Conservation (phyloP, 2,888 invertebrate genomes). For the Drosophila tripunctata region DNA sequence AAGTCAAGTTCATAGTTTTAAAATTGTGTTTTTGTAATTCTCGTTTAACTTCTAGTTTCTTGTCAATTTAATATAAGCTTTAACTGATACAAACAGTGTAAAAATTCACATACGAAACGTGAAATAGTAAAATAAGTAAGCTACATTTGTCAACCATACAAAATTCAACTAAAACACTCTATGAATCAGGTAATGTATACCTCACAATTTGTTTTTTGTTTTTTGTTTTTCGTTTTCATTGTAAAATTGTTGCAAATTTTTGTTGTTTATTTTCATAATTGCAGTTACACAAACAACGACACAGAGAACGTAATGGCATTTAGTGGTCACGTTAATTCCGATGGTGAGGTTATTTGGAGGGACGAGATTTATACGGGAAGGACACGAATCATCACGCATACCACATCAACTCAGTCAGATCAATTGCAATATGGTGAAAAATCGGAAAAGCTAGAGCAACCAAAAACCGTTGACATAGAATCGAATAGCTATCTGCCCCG, state of each 20-base stretch:
- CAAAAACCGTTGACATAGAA: not conserved
- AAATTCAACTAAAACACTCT: not conserved
- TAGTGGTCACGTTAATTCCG: slow-evolving; percentile 27
- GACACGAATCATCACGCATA: not conserved
- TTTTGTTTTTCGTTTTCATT: not conserved
- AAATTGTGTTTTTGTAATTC: no score
- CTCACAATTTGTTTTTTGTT: not conserved
- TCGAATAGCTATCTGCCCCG: not conserved
- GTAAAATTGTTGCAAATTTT: not conserved
- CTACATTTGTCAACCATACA: slow-evolving; percentile 3
- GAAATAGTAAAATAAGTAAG: not conserved
- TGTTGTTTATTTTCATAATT: not conserved
- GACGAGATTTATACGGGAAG: slow-evolving; percentile 38
- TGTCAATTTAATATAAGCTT: no score
- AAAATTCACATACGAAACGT: no score
- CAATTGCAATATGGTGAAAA: not conserved
- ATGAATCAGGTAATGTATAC: slow-evolving; percentile 17
- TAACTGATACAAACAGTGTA: no score
- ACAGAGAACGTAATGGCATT: slow-evolving; percentile 41
- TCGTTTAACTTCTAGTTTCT: no score
- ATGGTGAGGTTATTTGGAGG: slow-evolving; percentile 26
- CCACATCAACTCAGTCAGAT: not conserved
- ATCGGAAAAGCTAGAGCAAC: not conserved
- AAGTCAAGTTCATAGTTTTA: no score
- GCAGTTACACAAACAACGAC: slow-evolving; percentile 26